Conservation (phyloP, 2,113 vertebrate species). For the Acanthisitta chloris region DNA sequence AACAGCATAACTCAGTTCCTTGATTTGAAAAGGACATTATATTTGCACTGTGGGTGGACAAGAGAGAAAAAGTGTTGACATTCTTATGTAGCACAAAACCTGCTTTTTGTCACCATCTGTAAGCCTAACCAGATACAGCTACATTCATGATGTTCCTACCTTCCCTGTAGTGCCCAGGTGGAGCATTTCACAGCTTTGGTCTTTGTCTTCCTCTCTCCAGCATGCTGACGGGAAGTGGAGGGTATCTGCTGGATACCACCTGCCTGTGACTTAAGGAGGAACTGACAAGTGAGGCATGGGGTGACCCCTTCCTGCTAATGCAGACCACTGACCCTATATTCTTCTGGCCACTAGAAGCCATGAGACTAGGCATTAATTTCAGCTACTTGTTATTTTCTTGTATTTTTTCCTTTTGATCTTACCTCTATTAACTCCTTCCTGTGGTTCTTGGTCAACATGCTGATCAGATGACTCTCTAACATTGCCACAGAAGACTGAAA, state of each 20-base stretch:
- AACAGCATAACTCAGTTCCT: background rate
- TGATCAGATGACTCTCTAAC: background rate
- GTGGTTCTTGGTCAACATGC: background rate
- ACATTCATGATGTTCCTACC: background rate
- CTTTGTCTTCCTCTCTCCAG: too few relatives aligned
- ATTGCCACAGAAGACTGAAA: background rate
- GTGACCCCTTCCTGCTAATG: background rate
- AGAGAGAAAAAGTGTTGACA: background rate
- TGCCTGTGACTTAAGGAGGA: background rate
- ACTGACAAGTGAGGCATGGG: accelerated
- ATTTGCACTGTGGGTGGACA: background rate
- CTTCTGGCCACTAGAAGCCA: background rate
- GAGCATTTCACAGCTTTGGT: background rate
- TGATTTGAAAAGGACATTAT: background rate
- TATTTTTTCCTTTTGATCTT: background rate
- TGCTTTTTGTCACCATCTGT: background rate
- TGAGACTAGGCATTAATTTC: background rate
- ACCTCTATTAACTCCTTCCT: background rate
- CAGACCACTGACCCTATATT: background rate
- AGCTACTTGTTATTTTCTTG: background rate
- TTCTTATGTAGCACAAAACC: accelerated
- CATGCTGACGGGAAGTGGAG: background rate
- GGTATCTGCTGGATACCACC: background rate
- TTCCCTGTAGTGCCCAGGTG: background rate
- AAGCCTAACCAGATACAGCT: background rate